A percentile compares a stretch with the other conserved stretches of the same genome.
Evolutionary conservation across 1,140 invertebrate genomes (phyloP).

Genomic region (Pectinophora gossypiella): DNA sequence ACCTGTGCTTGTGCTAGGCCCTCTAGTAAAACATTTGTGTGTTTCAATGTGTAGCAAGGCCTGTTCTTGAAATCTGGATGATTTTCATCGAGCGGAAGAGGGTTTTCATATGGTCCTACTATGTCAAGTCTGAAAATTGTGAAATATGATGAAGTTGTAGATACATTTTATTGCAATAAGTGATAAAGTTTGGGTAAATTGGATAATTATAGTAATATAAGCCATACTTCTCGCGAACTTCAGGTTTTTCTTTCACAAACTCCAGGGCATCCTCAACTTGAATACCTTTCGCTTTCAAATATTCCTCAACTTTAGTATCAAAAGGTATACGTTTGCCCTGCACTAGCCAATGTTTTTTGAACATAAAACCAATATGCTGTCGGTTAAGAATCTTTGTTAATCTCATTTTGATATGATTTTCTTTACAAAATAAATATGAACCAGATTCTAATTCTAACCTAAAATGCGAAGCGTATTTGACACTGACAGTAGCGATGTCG

Average conservation of each 20-base stretch:
- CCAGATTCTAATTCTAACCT: not conserved
- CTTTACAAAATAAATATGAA: not conserved
- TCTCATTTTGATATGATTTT: slow-evolving; percentile 75
- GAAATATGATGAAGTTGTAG: not conserved
- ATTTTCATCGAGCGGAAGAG: slow-evolving; percentile 65
- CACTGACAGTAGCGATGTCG: no score
- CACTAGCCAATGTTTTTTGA: slow-evolving; percentile 80
- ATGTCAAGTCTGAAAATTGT: slow-evolving; percentile 62
- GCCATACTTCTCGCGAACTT: slow-evolving; percentile 37
- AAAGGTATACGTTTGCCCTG: slow-evolving; percentile 76
- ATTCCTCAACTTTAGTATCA: slow-evolving; percentile 71
- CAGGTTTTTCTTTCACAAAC: slow-evolving; percentile 61
- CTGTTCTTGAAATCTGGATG: slow-evolving; percentile 81
- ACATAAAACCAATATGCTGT: slow-evolving; percentile 82
- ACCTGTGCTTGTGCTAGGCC: slow-evolving; percentile 83
- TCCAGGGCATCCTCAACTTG: slow-evolving; percentile 75
- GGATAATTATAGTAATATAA: slow-evolving; percentile 11
- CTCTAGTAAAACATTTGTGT: slow-evolving; percentile 81
- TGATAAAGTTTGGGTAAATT: no score
- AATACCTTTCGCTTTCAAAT: slow-evolving; percentile 73
- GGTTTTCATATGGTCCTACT: slow-evolving; percentile 57
- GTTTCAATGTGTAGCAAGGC: slow-evolving; percentile 76
- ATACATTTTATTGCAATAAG: no score
- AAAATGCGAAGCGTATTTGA: not conserved
- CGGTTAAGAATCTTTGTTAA: slow-evolving; percentile 76